Conservation (phyloP, 2,888 invertebrate genomes). For the Euphydryas editha region DNA sequence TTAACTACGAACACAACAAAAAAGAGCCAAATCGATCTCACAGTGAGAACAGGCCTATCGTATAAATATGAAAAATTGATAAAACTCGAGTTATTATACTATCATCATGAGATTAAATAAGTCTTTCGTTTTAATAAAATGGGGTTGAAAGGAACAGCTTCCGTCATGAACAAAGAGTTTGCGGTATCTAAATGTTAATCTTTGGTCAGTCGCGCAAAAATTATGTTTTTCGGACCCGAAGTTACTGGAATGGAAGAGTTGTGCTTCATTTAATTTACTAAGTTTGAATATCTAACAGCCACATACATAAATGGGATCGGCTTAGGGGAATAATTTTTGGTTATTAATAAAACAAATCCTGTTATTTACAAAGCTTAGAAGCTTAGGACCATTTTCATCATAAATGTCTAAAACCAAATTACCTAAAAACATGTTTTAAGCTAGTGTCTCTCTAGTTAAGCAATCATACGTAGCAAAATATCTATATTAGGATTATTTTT, state of each 20-base stretch:
- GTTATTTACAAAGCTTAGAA: constrained; percentile 39
- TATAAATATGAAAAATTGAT: too few relatives aligned
- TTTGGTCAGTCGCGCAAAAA: constrained; percentile 82
- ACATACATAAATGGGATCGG: constrained; percentile 27
- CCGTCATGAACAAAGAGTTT: constrained; percentile 70
- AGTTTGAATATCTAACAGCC: constrained; percentile 42
- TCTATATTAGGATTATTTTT: too few relatives aligned
- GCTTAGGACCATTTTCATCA: constrained; percentile 5
- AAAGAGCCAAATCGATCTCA: too few relatives aligned
- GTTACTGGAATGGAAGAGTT: constrained; percentile 67
- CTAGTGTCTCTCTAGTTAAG: too few relatives aligned
- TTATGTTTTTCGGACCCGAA: constrained; percentile 81
- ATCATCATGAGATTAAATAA: constrained; percentile 38
- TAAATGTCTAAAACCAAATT: too few relatives aligned
- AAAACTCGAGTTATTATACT: not conserved
- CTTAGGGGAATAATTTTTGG: constrained; percentile 36
- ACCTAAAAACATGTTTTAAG: too few relatives aligned
- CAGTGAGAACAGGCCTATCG: too few relatives aligned
- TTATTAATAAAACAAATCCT: constrained; percentile 41
- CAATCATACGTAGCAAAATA: too few relatives aligned
- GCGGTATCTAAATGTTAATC: constrained; percentile 82
- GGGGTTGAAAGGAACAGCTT: constrained; percentile 63
- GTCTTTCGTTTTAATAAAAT: constrained; percentile 31
- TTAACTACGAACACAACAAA: too few relatives aligned
- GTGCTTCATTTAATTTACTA: constrained; percentile 67